Base-by-base conservation (phyloP, 92 coral and sea anemone genomes). In the Phenganax subtilis region DNA sequence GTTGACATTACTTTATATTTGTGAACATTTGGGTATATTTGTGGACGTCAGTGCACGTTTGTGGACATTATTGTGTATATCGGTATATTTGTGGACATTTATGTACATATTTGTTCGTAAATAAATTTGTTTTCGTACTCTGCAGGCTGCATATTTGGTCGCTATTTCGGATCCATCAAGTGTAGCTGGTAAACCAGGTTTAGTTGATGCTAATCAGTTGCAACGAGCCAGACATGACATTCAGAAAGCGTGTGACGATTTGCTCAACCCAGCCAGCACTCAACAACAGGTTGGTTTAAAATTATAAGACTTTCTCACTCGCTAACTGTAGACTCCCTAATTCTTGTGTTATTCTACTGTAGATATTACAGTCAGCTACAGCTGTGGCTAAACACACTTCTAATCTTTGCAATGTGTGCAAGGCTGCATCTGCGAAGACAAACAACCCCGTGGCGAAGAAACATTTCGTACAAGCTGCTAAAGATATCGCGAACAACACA, bases 151-250 rank as follows among this genome's bases (percentile, higher is more conserved):
- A 0, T 96, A 96, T 65, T 90, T 96, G 30, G 99, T 96, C 54
- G 99, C 99, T 25, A 97, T 96, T 44, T 97, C 99, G 8, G 99
- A 96, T 80, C 99, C 99, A 0, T 90, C 99, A 53, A 92, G 97
- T 80, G 93, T 92, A 3, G 99, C 99, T 62, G 99, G 99, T 2
- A 85, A 88, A 60, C 99, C 99, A 74, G 99, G 99, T 27, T 86
- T 96, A 29, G 91, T 96, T 51, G 99, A 96, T 67, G 93, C 92
- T 84, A 89, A 89, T 10, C 97, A 94, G 84, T 94, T 94, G 76
- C 88, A 90, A 55, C 91, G 92, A 86, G 96, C 98, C 2, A 88
- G 91, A 80, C 91, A 92, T 53, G 99, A 96, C 72, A 92, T 92
- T 70, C 83, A 88, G 61, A 91, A 94, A 55, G 98, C 98, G 6